Evolutionary conservation across 2,888 invertebrate species (phyloP), one percentile per base, ranked within the genome.

Genomic region (Teleiodes luculella): DNA sequence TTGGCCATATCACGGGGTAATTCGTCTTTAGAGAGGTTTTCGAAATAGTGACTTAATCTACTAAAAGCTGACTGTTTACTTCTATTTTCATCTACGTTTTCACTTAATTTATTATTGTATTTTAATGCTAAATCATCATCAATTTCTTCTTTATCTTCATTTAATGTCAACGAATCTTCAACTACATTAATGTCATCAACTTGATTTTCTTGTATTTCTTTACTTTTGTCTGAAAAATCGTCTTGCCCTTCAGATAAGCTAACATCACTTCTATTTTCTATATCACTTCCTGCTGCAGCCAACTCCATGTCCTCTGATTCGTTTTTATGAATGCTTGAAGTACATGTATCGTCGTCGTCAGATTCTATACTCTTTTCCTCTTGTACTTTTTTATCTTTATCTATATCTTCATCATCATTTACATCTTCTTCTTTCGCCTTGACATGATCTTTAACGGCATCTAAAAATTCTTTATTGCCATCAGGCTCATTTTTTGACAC

Each of bases 11-110:
- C 8, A 10, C 3, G 10, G 10, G 16, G 10, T 8, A 43, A 5
- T 11, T 20, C 43, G 20, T 24, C 43, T 43, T 28, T 43, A 13
- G 43, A 11, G 10, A 43, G n/a, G 43, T 43, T 11, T 43, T 43
- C 43, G 24, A 43, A 43, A 43, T 43, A 43, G n/a, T 24, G 43
- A n/a, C 43, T 43, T n/a, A 43, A 24, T 43, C 43, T 43, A n/a
- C 11, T 43, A 43, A 43, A 43, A 2, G 8, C n/a, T 13, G 24
- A 24, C 11, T 41, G 18, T 13, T 43, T 2, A 24, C 11, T n/a
- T 11, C 24, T 24, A 24, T 24, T 43, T 13, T 43, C 11, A 20
- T 41, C 20, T 41, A 20, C 20, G 16, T 11, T 5, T 24, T 3
- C 24, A 28, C 1, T 43, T 4, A 8, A 18, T 39, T 43, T n/a